Percentiles rank a stretch among this genome's conserved stretches.
Conservation (phyloP, 2,797 vertebrate genomes). For the Molossus alvarezi region DNA sequence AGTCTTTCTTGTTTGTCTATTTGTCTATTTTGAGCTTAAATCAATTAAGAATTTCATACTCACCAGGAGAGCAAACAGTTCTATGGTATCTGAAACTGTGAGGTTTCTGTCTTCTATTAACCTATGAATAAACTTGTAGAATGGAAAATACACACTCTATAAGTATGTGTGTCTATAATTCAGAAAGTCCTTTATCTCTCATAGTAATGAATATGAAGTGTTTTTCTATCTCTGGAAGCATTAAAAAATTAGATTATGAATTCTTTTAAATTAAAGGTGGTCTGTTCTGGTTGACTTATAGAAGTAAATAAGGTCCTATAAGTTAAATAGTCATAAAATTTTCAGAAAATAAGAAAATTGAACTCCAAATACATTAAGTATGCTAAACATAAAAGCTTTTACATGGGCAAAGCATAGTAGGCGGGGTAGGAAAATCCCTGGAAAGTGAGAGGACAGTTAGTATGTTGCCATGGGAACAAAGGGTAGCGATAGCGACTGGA, state of each 20-base stretch:
- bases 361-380: neutral
- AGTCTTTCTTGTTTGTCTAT: neutral
- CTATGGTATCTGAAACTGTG: neutral
- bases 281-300: constrained; percentile 19
- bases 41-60: neutral
- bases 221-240: neutral
- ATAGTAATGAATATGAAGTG: neutral
- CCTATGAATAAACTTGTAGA: neutral
- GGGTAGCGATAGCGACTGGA: neutral
- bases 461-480: neutral
- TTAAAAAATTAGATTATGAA: neutral
- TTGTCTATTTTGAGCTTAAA: neutral
- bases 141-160: neutral
- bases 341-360: neutral
- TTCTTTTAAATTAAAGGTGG: neutral
- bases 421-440: neutral
- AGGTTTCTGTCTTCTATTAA: neutral
- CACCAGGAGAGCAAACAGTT: neutral
- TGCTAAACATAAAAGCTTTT: neutral
- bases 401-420: neutral
- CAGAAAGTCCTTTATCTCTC: neutral
- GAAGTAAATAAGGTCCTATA: neutral
- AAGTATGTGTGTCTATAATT: neutral
- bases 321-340: constrained; percentile 10
- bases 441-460: neutral